phyloP scores from a whole-genome alignment of 1,140 invertebrate genomes.

The Caenorhabditis briggsae region DNA sequence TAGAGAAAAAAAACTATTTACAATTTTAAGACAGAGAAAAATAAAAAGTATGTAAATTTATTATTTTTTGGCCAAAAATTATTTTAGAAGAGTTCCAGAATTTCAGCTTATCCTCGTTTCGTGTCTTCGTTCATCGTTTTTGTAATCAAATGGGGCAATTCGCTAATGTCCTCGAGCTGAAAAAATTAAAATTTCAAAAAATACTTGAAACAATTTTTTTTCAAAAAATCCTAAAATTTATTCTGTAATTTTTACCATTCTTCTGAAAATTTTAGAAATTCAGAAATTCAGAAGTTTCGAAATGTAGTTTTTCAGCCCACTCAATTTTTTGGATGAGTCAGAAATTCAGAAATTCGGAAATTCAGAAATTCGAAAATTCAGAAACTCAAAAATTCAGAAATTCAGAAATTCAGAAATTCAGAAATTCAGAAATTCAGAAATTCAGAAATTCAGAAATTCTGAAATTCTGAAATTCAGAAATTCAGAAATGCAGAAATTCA shows the following conservation, averaged over 20 bases:
- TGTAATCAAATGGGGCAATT: slow-evolving; percentile 55
- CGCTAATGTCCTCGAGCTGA: slow-evolving; percentile 61
- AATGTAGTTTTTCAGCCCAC: background rate
- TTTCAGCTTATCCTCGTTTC: slow-evolving; percentile 55
- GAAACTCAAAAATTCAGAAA: too few species aligned
- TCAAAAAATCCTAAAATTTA: background rate
- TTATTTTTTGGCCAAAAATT: background rate
- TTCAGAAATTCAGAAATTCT: too few species aligned
- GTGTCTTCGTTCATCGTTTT: slow-evolving; percentile 63
- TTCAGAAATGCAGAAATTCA: too few species aligned
- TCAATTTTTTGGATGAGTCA: too few species aligned
- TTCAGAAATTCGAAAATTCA: too few species aligned
- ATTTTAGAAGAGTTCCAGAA: background rate
- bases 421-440: too few species aligned
- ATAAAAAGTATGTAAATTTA: background rate
- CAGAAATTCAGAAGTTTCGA: too few species aligned
- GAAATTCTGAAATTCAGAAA: too few species aligned
- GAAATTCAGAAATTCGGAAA: too few species aligned
- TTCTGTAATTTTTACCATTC: too few species aligned
- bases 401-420: too few species aligned
- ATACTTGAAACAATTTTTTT: background rate
- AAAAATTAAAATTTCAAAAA: slow-evolving; percentile 23
- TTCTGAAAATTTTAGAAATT: too few species aligned
- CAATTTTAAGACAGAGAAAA: background rate
- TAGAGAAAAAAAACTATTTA: slow-evolving; percentile 15